phyloP scores from a whole-genome alignment of 1,140 invertebrate genomes.

The Chymomyza costata region DNA sequence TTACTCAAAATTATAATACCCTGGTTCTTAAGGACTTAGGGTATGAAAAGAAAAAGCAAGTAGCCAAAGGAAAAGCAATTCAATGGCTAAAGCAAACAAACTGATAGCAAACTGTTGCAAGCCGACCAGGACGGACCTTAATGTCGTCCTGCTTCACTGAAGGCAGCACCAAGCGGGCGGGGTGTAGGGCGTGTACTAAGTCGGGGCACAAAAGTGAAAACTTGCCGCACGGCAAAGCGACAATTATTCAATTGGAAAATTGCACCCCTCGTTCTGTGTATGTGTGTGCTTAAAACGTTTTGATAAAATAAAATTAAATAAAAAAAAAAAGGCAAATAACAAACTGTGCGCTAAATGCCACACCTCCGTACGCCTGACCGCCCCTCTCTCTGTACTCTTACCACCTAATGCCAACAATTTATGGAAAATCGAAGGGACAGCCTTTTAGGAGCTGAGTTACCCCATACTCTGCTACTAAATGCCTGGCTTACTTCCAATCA shows the following conservation, averaged over 20 bases:
- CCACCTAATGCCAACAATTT: constrained; percentile 22
- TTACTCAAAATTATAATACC: no score
- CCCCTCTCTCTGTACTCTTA: no score
- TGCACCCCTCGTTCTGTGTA: constrained; percentile 29
- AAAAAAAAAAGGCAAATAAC: constrained; percentile 21
- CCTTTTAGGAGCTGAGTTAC: no score
- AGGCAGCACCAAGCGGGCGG: neutral
- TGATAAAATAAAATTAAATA: constrained; percentile 22
- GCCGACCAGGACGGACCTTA: constrained; percentile 4
- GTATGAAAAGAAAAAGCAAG: constrained; percentile 16
- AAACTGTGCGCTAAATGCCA: constrained; percentile 31
- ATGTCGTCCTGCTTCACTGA: constrained; percentile 36
- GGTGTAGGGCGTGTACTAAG: neutral
- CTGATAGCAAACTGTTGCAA: constrained; percentile 59
- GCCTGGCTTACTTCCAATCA: constrained; percentile 37
- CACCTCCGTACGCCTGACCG: constrained; percentile 13
- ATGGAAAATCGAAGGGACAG: constrained; percentile 36
- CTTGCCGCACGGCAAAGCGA: constrained; percentile 47
- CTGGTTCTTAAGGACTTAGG: no score
- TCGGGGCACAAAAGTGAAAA: constrained; percentile 62
- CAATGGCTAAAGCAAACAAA: constrained; percentile 44
- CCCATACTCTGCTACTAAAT: neutral
- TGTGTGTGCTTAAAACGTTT: constrained; percentile 1
- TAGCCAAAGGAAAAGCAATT: constrained; percentile 34
- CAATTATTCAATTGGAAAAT: constrained; percentile 74